Evolutionary conservation across 1,140 invertebrate genomes (phyloP).

Genomic region (Parapsyche elsis): DNA sequence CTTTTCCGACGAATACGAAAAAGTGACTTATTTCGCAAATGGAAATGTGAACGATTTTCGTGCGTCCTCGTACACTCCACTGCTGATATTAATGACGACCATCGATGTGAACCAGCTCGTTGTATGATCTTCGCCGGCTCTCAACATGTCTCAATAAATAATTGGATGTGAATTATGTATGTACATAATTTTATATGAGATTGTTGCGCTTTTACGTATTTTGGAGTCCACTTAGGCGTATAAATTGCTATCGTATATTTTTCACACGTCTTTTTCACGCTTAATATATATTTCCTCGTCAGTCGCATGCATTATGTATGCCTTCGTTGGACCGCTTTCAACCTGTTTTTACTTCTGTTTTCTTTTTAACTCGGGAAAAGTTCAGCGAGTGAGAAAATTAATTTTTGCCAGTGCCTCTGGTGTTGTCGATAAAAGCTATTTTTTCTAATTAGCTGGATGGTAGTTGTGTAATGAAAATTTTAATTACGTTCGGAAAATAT

Average conservation of each 20-base stretch:
- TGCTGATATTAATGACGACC: background rate
- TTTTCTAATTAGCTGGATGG: background rate
- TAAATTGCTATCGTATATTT: constrained; percentile 25
- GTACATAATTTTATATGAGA: background rate
- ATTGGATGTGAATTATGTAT: background rate
- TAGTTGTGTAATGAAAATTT: too few relatives aligned
- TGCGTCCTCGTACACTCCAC: background rate
- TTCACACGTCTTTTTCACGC: constrained; percentile 31
- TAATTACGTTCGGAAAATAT: too few relatives aligned
- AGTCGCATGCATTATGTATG: constrained; percentile 32
- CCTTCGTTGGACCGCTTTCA: constrained; percentile 21
- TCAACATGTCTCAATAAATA: background rate
- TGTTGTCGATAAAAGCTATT: background rate
- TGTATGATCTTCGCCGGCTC: background rate
- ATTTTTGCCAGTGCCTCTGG: background rate
- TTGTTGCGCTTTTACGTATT: constrained; percentile 6
- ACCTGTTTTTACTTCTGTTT: constrained; percentile 26
- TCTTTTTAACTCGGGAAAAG: constrained; percentile 22
- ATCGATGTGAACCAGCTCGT: background rate
- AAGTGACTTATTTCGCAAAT: background rate
- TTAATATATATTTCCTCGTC: constrained; percentile 33
- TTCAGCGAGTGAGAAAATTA: constrained; percentile 1
- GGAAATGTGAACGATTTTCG: background rate
- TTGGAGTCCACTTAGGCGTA: background rate
- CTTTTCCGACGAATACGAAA: background rate